Base-by-base conservation (phyloP, 2,888 invertebrate genomes). In the Apamea epomidion region DNA sequence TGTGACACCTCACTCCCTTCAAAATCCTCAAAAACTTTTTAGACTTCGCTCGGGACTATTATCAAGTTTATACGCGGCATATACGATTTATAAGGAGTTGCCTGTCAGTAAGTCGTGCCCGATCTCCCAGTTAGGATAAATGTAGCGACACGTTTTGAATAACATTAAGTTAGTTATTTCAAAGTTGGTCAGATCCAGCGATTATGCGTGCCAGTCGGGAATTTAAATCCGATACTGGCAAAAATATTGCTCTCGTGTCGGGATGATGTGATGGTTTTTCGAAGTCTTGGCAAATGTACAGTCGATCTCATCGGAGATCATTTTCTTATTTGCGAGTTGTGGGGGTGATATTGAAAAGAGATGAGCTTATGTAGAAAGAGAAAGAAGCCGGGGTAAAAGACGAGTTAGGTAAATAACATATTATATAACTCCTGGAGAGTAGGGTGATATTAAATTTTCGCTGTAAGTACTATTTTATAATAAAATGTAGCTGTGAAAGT, bases 111-210 rank as follows among this genome's bases (percentile, higher is more conserved):
- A 95, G 96, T 96, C 96, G 96, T 96, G 97, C 95, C 91, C 92
- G 96, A 96, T 96, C 94, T 93, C 91, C 92, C 93, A 93, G 94
- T 95, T 94, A 94, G 96, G 95, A 96, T 96, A 96, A 96, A 95
- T 95, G 95, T 94, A 93, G 93, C 92, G 95, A 96, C 96, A 96
- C 95, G 96, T 95, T 95, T 93, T 94, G 96, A 96, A 96, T 96
- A 95, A 92, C 93, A 95, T 95, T 95, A 94, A 92, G 93, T 89
- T 88, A 86, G 81, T 88, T 88, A 89, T 82, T 88, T 89, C 82
- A 64, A 88, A 88, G 85, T 87, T 88, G 85, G 85, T 87, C 84
- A 88, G 85, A 87, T 89, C 65, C 48, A 74, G n/a, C 76, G 89
- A 89, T 85, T 88, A 81, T 79, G 84, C 62, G 76, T 86, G 81